These are phyloP conservation scores for Ectropis grisescens DNA, from an alignment of 1,140 invertebrate genomes.

Conservation along the genomic window DNA sequence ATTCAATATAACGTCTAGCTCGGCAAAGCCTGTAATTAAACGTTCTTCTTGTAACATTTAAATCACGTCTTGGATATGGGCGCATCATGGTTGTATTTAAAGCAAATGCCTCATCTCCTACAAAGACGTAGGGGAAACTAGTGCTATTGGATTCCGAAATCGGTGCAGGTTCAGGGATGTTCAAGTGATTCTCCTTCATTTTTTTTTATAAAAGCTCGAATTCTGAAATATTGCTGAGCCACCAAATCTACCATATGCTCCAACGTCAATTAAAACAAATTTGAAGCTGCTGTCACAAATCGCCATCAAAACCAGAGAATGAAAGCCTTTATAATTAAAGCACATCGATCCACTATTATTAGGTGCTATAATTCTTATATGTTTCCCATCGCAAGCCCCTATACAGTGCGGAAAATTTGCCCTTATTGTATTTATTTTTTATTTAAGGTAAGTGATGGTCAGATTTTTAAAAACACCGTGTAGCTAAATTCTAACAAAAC, in stretches of 20 bases:
- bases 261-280: slow-evolving; percentile 1
- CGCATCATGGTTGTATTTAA: slow-evolving; percentile 3
- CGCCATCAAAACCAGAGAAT: slow-evolving; percentile 6
- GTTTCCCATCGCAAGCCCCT: slow-evolving; percentile 4
- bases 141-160: not conserved
- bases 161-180: not conserved
- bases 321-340: slow-evolving; percentile 8
- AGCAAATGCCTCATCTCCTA: slow-evolving; percentile 5
- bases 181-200: not conserved
- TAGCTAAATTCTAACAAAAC: no score
- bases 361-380: slow-evolving; percentile 8
- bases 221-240: not conserved
- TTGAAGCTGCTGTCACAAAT: slow-evolving; percentile 4
- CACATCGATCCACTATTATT: slow-evolving; percentile 9
- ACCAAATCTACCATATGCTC: not conserved
- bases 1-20: slow-evolving; percentile 3
- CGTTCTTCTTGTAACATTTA: slow-evolving; percentile 6
- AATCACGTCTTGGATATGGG: slow-evolving; percentile 3
- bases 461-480: no score
- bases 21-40: slow-evolving; percentile 2
- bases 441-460: not conserved
- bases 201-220: not conserved
- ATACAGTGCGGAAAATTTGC: slow-evolving; percentile 6
- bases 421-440: slow-evolving; percentile 1
- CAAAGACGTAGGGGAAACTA: slow-evolving; percentile 1